Base-by-base conservation (phyloP, 1,140 invertebrate genomes). In the Aphelenchoides fujianensis region DNA sequence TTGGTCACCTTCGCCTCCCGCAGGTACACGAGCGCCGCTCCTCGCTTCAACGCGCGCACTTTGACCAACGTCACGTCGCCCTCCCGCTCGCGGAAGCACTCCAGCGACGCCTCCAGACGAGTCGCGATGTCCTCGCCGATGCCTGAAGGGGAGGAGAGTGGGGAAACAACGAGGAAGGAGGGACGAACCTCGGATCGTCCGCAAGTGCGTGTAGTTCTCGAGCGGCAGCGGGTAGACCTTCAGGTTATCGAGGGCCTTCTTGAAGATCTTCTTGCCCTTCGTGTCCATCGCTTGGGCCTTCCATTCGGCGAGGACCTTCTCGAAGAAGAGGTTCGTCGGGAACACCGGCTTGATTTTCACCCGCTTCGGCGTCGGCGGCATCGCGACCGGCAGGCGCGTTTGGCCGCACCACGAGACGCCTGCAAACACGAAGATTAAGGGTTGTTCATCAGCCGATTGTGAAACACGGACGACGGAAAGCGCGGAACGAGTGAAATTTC, bases 71-170 rank as follows among this genome's bases (percentile, higher is more conserved):
- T 74, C 31, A 71, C 71, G 0, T 3, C 3, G 9, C 7, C 36
- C 7, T 31, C 19, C 28, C 27, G 32, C n/a, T 74, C 70, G 69
- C 32, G 53, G 41, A 67, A 78, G 27, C 31, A 67, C 52, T 74
- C 55, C 76, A 74, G 77, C n/a, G 77, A 70, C 36, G 79, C 19
- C 37, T 80, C 74, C 19, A 79, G 55, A 12, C 75, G 76, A 16
- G 80, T 79, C 12, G 78, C 78, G 57, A 79, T 82, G 54, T 82
- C 48, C 30, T 82, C 80, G n/a, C 78, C 78, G 52, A 79, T 82
- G 3, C 78, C 78, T 82, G 28, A 16, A 78, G 54, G 23, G 62
- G 32, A 34, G 12, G 23, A 68, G 32, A 34, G 12, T 55, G 35
- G 34, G 0, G 5, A 9, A 34, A 1, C n/a, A 76, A 37, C 27